Conservation (phyloP, 2,888 invertebrate genomes). For the Torymus auratus region DNA sequence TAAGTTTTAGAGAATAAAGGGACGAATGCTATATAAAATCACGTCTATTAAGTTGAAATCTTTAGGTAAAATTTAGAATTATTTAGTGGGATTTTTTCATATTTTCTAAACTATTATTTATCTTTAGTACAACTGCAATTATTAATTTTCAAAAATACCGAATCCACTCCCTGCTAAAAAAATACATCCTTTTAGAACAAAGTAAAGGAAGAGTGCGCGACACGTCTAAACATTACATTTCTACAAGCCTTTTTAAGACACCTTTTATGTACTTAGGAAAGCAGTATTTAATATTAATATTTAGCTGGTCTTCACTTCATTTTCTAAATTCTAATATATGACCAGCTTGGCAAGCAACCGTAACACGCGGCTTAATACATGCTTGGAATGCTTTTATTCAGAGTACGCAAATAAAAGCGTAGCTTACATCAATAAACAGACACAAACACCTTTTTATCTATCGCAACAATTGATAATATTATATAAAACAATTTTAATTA, state of each 20-base stretch:
- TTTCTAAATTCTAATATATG: conserved; percentile 47
- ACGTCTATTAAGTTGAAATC: not conserved
- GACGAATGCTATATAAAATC: conserved; percentile 5
- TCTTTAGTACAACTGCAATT: not conserved
- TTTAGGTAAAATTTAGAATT: too few species aligned
- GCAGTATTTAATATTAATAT: conserved; percentile 40
- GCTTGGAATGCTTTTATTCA: conserved; percentile 60
- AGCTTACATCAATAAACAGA: conserved; percentile 42
- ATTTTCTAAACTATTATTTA: too few species aligned
- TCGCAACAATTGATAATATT: conserved; percentile 5
- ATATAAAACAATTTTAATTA: not conserved
- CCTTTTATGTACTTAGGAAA: conserved; percentile 52
- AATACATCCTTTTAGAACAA: conserved; percentile 30
- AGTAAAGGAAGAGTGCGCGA: conserved; percentile 48
- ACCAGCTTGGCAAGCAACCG: conserved; percentile 57
- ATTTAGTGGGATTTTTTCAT: too few species aligned
- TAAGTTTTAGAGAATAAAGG: not conserved
- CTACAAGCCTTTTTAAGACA: conserved; percentile 55
- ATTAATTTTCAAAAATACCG: conserved; percentile 15
- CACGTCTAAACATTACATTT: conserved; percentile 46
- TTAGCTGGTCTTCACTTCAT: conserved; percentile 44
- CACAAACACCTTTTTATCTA: conserved; percentile 35
- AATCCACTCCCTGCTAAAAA: conserved; percentile 31
- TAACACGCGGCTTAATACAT: conserved; percentile 50
- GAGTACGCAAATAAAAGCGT: conserved; percentile 56